Conservation (phyloP, 2,797 vertebrate species). For the Ctenochaetus hawaiiensis region DNA sequence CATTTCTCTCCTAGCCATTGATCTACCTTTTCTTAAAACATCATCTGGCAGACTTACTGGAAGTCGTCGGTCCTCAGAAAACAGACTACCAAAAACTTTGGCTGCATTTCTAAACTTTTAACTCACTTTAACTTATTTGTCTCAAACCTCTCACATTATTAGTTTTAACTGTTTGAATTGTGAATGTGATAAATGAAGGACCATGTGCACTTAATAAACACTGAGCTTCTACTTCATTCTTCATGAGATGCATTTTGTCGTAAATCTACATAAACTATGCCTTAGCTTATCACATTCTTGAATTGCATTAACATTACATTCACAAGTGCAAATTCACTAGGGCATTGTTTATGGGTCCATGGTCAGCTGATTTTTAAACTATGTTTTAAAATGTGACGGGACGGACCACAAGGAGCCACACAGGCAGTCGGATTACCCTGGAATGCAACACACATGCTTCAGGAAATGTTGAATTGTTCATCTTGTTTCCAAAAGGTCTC, state of each 20-base stretch:
- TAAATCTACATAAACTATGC: neutral
- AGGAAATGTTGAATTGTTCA: constrained; percentile 19
- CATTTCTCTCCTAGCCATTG: neutral
- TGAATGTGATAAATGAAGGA: constrained; percentile 13
- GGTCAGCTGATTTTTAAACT: constrained; percentile 39
- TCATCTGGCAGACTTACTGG: neutral
- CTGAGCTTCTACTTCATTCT: constrained; percentile 19
- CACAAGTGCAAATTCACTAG: constrained; percentile 7
- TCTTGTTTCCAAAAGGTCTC: constrained; percentile 6
- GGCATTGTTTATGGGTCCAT: constrained; percentile 34
- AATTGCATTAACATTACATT: constrained; percentile 28
- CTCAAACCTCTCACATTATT: neutral
- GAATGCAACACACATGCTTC: neutral
- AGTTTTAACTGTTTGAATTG: neutral
- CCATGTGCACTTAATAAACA: constrained; percentile 22
- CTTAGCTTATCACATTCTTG: constrained; percentile 44
- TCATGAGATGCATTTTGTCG: constrained; percentile 22
- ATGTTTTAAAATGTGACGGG: constrained; percentile 24
- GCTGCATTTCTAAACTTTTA: neutral
- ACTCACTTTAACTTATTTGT: neutral
- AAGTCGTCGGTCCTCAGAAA: neutral
- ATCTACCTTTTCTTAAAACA: constrained; percentile 8
- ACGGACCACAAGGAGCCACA: neutral
- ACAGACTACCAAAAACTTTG: neutral
- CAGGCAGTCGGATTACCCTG: neutral